Base-by-base conservation (phyloP, 2,888 invertebrate species). In the Actias luna region DNA sequence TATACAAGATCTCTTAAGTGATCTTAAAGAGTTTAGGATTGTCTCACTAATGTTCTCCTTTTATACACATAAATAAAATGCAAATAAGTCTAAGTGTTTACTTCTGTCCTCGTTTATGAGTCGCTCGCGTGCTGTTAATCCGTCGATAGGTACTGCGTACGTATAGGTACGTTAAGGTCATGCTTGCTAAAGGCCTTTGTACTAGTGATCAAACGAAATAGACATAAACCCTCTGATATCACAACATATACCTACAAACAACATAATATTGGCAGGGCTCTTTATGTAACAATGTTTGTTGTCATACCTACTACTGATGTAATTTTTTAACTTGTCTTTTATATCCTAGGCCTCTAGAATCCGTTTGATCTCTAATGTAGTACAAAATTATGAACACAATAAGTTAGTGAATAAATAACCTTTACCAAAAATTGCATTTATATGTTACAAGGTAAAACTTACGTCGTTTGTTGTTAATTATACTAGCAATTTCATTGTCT, bases 401-500 rank as follows among this genome's bases (percentile, higher is more conserved):
- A n/a, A 42, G 16, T 16, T 39, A 35, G 5, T 39, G 4, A 16
- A 14, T 16, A 39, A 39, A 39, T 39, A 39, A 14, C 5, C 2
- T 22, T 8, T 22, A 4, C 10, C 22, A 22, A 46, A 46, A 22
- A 22, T 46, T 18, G 46, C 22, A 22, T 22, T 46, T 46, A 10
- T 10, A 1, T 22, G 29, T 52, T n/a, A 55, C 55, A 5, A 55
- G 55, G 55, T 55, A n/a, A 55, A 29, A 29, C 55, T n/a, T 29
- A 29, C 55, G 29, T 55, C 29, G 29, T 4, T 29, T 55, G 55
- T 29, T 55, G 1, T 16, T 52, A 22, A 58, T 35, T 35, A 33
- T 4, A 58, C 14, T 35, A 50, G 50, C 60, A 60, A 27, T 50
- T 46, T 46, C 18, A 55, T 55, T 55, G 55, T 55, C 29, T 29